Percentiles rank a stretch among this genome's conserved stretches.
phyloP scores from a whole-genome alignment of 1,140 invertebrate genomes.

The Zaprionus ghesquierei region DNA sequence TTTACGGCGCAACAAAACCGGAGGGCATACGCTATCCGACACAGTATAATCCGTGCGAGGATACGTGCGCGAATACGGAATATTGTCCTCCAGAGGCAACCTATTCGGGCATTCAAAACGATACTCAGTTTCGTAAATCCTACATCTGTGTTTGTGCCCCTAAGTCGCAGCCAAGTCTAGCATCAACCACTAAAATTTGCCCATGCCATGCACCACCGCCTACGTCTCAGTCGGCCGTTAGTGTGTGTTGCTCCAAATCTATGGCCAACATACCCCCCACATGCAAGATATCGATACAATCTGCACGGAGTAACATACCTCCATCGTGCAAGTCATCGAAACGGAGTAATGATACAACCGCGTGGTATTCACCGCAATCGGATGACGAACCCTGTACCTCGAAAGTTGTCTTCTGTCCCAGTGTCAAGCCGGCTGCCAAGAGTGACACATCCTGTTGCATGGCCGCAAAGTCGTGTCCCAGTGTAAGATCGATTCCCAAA shows the following conservation, averaged over 20 bases:
- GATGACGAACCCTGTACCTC: not conserved
- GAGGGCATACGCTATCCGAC: slow-evolving; percentile 36
- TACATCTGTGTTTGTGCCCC: not conserved
- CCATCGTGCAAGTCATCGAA: no score
- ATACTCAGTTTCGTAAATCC: not conserved
- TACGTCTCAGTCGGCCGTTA: not conserved
- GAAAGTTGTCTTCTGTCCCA: not conserved
- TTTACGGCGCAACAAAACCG: no score
- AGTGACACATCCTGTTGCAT: no score
- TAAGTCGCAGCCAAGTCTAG: not conserved
- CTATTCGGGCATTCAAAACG: no score
- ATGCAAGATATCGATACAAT: not conserved
- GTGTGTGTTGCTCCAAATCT: not conserved
- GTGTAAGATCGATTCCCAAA: no score
- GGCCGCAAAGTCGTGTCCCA: no score
- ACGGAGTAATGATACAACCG: not conserved
- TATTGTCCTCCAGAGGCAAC: no score
- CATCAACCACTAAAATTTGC: not conserved
- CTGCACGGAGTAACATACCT: no score
- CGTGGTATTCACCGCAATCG: no score
- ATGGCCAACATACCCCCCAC: not conserved
- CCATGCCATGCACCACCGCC: not conserved
- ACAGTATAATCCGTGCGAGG: not conserved
- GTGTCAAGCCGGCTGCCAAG: not conserved
- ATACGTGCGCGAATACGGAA: no score